Conservation (phyloP, 2,888 invertebrate species). For the Lasioglossum zephyrum region DNA sequence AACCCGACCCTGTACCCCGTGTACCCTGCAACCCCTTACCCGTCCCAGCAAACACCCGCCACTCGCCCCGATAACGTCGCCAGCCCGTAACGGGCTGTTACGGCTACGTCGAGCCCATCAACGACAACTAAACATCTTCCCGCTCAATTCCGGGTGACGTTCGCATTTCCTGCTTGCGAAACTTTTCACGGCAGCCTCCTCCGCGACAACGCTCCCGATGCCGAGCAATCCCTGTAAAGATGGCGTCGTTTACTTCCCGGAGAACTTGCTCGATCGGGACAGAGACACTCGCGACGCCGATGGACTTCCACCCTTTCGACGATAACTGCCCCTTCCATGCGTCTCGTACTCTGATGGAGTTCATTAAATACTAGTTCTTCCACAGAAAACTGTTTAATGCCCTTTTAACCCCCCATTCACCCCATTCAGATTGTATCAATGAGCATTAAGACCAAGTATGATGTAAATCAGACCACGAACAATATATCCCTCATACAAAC, state of each 20-base stretch:
- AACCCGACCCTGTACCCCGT: conserved; percentile 20
- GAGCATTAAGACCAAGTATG: no score
- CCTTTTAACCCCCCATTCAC: no score
- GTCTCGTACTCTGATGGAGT: no score
- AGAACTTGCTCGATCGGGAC: neutral
- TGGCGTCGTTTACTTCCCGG: neutral
- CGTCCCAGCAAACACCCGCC: neutral
- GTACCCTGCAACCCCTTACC: neutral
- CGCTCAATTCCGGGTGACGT: conserved; percentile 59
- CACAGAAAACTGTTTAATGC: no score
- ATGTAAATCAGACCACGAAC: no score
- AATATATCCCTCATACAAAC: no score
- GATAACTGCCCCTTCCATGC: no score
- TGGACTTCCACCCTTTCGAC: neutral
- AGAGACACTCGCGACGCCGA: neutral
- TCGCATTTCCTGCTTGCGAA: conserved; percentile 45
- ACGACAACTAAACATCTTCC: conserved; percentile 58
- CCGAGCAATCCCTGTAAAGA: neutral
- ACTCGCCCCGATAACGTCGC: conserved; percentile 36
- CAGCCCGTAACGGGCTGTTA: conserved; percentile 73
- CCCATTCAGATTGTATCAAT: no score
- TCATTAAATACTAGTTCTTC: no score
- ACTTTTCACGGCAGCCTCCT: neutral
- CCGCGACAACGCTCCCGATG: neutral
- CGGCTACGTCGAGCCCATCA: conserved; percentile 64